Conservation (phyloP, 2,113 vertebrate species). For the Xiphorhynchus elegans region DNA sequence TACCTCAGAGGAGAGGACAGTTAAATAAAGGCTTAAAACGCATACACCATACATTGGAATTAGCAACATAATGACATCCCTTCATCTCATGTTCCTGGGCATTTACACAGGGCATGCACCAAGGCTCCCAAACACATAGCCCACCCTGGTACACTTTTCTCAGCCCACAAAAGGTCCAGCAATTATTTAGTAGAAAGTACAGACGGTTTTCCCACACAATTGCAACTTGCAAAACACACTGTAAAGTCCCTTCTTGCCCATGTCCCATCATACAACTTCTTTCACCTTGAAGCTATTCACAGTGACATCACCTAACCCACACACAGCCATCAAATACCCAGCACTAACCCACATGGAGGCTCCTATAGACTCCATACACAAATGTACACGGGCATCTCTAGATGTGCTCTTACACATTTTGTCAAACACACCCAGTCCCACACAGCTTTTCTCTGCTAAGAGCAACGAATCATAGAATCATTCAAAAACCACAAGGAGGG, state of each 20-base stretch:
- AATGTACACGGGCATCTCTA: background rate
- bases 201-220: background rate
- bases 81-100: background rate
- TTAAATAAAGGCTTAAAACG: background rate
- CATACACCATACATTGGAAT: background rate
- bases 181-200: background rate
- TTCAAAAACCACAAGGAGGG: background rate
- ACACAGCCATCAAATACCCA: background rate
- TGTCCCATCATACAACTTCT: background rate
- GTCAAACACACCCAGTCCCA: background rate
- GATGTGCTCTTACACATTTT: background rate
- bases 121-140: background rate
- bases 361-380: background rate
- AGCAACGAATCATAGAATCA: background rate
- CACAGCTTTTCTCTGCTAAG: background rate
- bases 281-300: background rate
- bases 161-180: background rate
- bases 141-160: background rate
- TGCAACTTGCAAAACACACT: background rate
- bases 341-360: background rate
- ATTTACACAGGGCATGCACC: background rate
- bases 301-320: fast-evolving
- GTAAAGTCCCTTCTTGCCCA: background rate
- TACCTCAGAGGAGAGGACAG: background rate
- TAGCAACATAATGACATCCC: background rate